Percentiles rank a stretch among this genome's conserved stretches.
Evolutionary conservation across 2,888 invertebrate genomes (phyloP).

Genomic region (Cephonodes hylas): DNA sequence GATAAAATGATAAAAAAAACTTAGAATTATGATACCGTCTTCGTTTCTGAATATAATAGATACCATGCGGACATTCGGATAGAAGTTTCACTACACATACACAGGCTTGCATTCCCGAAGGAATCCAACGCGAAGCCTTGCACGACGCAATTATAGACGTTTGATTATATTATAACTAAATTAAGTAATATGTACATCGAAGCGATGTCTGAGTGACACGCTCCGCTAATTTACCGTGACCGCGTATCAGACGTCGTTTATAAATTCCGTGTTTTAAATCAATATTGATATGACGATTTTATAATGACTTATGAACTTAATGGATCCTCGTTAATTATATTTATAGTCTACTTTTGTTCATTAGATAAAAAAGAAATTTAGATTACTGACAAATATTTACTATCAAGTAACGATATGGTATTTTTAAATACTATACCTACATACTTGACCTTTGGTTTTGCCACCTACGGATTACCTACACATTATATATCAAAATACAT

Average conservation of each 20-base stretch:
- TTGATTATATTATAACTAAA: slow-evolving; percentile 18
- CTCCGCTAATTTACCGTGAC: slow-evolving; percentile 49
- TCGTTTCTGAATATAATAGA: neutral
- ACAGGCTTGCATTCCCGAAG: too few relatives aligned
- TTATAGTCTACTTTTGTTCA: neutral
- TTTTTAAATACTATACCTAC: neutral
- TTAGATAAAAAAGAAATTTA: neutral
- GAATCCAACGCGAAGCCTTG: too few relatives aligned
- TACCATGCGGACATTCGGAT: too few relatives aligned
- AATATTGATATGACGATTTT: slow-evolving; percentile 15
- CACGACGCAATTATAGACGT: too few relatives aligned
- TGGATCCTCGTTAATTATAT: neutral
- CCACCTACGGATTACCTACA: too few relatives aligned
- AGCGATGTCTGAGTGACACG: slow-evolving; percentile 34
- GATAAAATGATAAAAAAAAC: neutral
- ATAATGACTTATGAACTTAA: slow-evolving; percentile 14
- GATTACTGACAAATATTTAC: neutral
- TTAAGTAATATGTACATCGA: slow-evolving; percentile 35
- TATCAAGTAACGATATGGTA: neutral
- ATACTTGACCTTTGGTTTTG: too few relatives aligned
- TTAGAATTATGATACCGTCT: neutral
- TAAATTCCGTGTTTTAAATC: slow-evolving; percentile 42
- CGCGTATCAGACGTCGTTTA: slow-evolving; percentile 36
- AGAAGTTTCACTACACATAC: too few relatives aligned
- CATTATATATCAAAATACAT: too few relatives aligned